phyloP scores from a whole-genome alignment of 2,888 invertebrate genomes.

The Tenodera sinensis region DNA sequence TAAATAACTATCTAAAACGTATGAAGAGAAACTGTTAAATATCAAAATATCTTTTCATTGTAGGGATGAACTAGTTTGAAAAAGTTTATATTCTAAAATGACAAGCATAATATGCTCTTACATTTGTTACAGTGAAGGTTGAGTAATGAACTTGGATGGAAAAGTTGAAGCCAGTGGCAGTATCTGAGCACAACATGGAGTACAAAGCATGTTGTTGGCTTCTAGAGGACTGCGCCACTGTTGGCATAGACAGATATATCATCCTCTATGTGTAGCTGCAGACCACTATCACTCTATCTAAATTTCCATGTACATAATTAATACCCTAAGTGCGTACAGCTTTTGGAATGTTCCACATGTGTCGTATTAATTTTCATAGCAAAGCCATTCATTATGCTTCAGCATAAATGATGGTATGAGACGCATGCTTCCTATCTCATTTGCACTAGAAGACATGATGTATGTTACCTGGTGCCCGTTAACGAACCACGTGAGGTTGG shows the following conservation, averaged over 20 bases:
- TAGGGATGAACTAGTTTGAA: too few species aligned
- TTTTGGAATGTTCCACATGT: neutral
- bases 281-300: neutral
- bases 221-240: neutral
- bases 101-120: too few species aligned
- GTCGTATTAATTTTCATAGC: neutral
- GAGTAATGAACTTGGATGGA: too few species aligned
- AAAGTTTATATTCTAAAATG: too few species aligned
- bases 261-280: neutral
- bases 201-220: too few species aligned
- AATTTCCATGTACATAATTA: neutral
- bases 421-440: neutral
- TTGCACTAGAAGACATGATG: neutral
- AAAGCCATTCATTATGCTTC: neutral
- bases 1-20: too few species aligned
- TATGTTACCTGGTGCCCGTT: slow-evolving; percentile 46
- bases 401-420: neutral
- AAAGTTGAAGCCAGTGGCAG: too few species aligned
- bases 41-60: too few species aligned
- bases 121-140: too few species aligned
- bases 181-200: too few species aligned
- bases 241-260: neutral
- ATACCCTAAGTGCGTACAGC: neutral
- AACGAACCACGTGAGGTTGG: slow-evolving; percentile 50
- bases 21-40: too few species aligned